Percentiles rank a stretch among this genome's conserved stretches.
These are phyloP conservation scores for Pachydiplax longipennis DNA, from an alignment of 2,888 invertebrate species.

Conservation along the genomic window DNA sequence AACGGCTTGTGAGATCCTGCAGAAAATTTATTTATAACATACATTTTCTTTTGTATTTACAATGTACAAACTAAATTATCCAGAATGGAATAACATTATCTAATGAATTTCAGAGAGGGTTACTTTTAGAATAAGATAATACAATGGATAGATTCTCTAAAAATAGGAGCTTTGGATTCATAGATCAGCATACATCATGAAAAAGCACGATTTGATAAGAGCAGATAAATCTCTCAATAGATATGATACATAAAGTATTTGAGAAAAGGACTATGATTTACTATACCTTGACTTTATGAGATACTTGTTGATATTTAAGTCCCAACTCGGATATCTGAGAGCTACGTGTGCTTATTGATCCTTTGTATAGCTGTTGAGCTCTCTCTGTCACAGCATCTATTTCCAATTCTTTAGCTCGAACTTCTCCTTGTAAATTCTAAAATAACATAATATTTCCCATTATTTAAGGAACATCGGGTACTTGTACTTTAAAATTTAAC, in stretches of 20 bases:
- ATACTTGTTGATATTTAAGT: conserved; percentile 88
- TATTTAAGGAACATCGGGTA: no score
- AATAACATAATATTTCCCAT: not conserved
- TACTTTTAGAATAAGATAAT: no score
- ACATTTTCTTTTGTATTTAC: not conserved
- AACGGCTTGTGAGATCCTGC: conserved; percentile 81
- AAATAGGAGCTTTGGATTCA: no score
- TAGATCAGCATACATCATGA: no score
- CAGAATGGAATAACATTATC: no score
- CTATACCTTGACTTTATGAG: conserved; percentile 80
- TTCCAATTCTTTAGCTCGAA: conserved; percentile 89
- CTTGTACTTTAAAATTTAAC: no score
- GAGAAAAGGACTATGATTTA: not conserved
- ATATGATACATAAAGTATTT: not conserved
- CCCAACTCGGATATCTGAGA: conserved; percentile 91
- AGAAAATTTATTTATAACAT: not conserved
- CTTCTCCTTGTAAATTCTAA: conserved; percentile 83
- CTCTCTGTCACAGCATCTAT: conserved; percentile 92
- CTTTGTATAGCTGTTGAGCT: conserved; percentile 83
- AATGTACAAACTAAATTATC: no score
- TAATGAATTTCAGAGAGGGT: no score
- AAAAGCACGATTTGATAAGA: no score
- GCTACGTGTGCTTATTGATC: conserved; percentile 74
- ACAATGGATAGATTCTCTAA: no score
- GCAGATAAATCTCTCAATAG: no score